These are phyloP conservation scores for Trachelus tabidus DNA, from an alignment of 2,888 invertebrate genomes.

Conservation along the genomic window DNA sequence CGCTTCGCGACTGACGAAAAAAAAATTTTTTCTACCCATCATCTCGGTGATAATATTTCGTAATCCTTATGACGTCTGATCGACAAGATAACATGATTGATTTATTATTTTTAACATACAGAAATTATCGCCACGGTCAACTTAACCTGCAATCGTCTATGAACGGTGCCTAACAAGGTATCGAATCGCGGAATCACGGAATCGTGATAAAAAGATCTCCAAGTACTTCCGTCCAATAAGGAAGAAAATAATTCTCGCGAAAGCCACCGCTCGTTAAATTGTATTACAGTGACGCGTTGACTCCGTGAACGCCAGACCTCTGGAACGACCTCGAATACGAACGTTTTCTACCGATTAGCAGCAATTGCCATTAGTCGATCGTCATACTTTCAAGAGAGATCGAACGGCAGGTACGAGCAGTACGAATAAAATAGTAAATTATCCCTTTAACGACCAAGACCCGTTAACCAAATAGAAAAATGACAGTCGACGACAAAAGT, in stretches of 20 bases:
- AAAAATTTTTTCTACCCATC: too few species aligned
- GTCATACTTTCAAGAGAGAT: neutral
- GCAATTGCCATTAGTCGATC: neutral
- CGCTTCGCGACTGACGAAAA: too few species aligned
- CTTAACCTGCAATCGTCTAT: neutral
- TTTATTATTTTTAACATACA: neutral
- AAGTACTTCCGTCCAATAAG: neutral
- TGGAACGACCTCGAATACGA: neutral
- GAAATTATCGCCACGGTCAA: neutral
- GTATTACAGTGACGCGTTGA: neutral
- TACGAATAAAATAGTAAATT: neutral
- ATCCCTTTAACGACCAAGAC: neutral
- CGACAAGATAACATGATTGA: neutral
- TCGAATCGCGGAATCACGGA: neutral
- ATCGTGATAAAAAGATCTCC: neutral
- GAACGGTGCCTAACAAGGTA: neutral
- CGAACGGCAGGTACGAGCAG: neutral
- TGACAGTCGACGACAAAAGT: neutral
- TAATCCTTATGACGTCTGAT: neutral
- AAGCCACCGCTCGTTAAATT: neutral
- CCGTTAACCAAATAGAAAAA: neutral
- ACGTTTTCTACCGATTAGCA: neutral
- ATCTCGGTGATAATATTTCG: neutral
- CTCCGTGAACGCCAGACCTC: neutral
- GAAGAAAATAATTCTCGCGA: neutral